Conservation (phyloP, 2,888 invertebrate genomes). For the Ophonus ardosiacus region DNA sequence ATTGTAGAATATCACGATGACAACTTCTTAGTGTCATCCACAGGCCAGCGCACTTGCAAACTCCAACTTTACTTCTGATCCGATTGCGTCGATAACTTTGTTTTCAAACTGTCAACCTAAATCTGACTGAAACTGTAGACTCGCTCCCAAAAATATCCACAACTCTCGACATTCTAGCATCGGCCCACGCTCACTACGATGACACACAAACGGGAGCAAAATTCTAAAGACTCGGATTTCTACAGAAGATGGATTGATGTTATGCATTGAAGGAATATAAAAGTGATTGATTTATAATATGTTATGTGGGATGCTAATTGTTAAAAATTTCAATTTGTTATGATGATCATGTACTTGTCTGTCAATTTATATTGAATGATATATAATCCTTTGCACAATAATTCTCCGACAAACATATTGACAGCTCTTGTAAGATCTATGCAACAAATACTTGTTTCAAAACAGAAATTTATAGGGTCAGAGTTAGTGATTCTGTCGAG, state of each 20-base stretch:
- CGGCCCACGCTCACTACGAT: neutral
- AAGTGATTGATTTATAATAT: neutral
- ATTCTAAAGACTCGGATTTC: neutral
- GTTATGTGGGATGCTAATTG: neutral
- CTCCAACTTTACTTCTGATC: slow-evolving; percentile 19
- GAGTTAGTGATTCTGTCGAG: no score
- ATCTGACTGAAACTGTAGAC: slow-evolving; percentile 43
- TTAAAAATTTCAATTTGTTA: neutral
- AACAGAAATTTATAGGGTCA: no score
- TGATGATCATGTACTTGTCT: neutral
- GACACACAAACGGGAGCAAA: neutral
- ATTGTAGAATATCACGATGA: neutral
- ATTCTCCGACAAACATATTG: no score
- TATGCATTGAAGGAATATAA: neutral
- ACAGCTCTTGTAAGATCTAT: no score
- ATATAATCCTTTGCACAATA: neutral
- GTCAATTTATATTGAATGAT: neutral
- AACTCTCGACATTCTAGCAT: neutral
- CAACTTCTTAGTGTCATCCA: slow-evolving; percentile 10
- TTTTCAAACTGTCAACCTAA: slow-evolving; percentile 60
- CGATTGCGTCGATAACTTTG: slow-evolving; percentile 59
- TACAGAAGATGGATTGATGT: neutral
- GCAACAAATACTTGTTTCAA: no score
- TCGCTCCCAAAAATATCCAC: slow-evolving; percentile 28
- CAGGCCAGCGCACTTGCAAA: slow-evolving; percentile 8